Base-by-base conservation (phyloP, 2,113 vertebrate genomes). In the western clawed frog (Xenopus tropicalis) region DNA sequence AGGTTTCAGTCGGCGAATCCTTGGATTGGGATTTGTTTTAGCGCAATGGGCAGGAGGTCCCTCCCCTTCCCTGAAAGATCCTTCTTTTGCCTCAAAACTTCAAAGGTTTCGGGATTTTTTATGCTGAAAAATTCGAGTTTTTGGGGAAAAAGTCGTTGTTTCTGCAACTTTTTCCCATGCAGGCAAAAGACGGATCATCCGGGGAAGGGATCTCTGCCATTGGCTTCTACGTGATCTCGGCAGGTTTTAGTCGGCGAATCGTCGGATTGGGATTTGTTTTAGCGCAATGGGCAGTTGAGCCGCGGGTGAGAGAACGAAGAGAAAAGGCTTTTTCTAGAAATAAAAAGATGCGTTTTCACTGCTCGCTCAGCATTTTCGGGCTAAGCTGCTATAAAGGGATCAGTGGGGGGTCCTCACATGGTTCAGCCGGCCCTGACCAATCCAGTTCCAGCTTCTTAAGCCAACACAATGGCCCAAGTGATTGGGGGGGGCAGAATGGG, bases 381-480 rank as follows among this genome's bases (percentile, higher is more conserved):
- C 76, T 72, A 65, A 56, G 13, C 51, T 77, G 21, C 10, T 13
- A 1, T 57, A 67, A 74, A 81, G 1, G 74, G 86, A 83, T 85
- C 68, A 82, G 85, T 42, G 16, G 44, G 54, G 11, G 72, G 66
- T 54, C 23, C 77, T 86, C 81, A 77, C 71, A 56, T 70, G 66
- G 82, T 79, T 71, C 11, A 42, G 74, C 43, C 23, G 37, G 65
- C 64, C 76, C 59, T 21, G 70, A 66, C 29, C 81, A 43, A 74
- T 71, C 80, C 74, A 3, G 66, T 79, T 80, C 24, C 57, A 79
- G 75, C 52, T 62, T 71, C 71, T 48, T 82, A 78, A 75, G 66
- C 71, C 80, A 79, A 79, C 81, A 84, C 78, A 56, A 78, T 80
- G 82, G 61, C 81, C 83, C 59, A 57, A 82, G 82, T 64, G 64